Evolutionary conservation across 2,797 vertebrate species (phyloP).

Genomic region (Simalia tracyae): DNA sequence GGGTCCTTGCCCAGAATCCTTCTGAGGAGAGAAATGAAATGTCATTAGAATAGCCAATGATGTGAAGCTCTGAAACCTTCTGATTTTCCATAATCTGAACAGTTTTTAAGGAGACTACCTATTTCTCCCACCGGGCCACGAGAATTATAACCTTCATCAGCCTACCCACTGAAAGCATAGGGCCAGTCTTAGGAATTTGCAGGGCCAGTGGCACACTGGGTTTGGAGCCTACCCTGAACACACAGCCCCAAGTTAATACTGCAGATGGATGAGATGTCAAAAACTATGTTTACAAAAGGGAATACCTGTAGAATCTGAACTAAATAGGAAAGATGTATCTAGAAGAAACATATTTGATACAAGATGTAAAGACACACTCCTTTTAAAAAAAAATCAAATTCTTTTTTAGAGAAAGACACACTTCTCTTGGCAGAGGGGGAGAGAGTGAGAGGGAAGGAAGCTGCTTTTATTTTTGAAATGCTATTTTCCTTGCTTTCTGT

Average conservation of each 20-base stretch:
- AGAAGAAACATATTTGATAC: not conserved
- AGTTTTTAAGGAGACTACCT: not conserved
- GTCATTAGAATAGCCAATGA: not conserved
- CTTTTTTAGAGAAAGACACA: not conserved
- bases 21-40: not conserved
- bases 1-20: not conserved
- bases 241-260: not conserved
- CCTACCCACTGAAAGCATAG: not conserved
- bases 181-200: not conserved
- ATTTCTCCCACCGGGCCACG: not conserved
- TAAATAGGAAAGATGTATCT: not conserved
- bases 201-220: not conserved
- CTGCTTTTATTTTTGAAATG: not conserved
- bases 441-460: not conserved
- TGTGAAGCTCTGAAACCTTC: not conserved
- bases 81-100: not conserved
- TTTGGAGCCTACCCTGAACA: not conserved
- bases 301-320: not conserved
- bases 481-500: not conserved
- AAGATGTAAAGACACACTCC: not conserved
- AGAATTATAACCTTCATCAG: not conserved
- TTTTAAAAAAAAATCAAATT: not conserved
- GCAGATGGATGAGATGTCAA: not conserved
- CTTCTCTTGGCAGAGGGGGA: not conserved
- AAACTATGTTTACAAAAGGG: not conserved